Percentiles rank a stretch among this genome's conserved stretches.
Evolutionary conservation across 2,797 vertebrate species (phyloP).

Genomic region (Micropoecilia bifurca): DNA sequence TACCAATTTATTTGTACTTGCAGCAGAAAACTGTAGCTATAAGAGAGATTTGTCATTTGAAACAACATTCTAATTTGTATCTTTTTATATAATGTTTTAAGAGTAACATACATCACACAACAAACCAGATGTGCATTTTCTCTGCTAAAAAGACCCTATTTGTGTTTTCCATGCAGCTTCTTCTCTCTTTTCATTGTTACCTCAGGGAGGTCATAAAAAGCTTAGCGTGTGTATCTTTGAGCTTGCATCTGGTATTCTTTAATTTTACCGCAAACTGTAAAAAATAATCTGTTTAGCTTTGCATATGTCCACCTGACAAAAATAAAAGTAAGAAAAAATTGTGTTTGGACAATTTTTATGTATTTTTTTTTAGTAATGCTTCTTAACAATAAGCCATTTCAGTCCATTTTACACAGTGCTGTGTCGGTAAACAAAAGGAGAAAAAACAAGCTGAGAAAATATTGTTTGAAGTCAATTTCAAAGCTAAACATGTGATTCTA

Average conservation of each 20-base stretch:
- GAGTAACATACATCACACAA: neutral
- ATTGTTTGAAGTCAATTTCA: neutral
- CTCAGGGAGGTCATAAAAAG: constrained; percentile 58
- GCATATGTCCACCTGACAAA: neutral
- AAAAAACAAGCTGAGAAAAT: neutral
- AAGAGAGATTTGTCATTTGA: neutral
- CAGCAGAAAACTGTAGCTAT: neutral
- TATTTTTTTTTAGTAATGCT: neutral
- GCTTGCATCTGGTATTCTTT: constrained; percentile 54
- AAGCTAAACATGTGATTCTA: neutral
- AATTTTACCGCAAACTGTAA: constrained; percentile 25
- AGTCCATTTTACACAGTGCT: neutral
- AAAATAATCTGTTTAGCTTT: constrained; percentile 3
- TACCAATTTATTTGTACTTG: neutral
- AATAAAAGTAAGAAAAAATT: neutral
- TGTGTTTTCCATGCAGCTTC: constrained; percentile 22
- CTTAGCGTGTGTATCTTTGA: constrained; percentile 49
- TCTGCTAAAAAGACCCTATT: constrained; percentile 9
- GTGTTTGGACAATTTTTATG: neutral
- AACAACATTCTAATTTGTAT: neutral
- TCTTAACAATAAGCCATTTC: neutral
- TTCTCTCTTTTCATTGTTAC: constrained; percentile 32
- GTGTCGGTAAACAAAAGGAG: neutral
- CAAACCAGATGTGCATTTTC: constrained; percentile 11
- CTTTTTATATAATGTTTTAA: neutral